Evolutionary conservation across 1,140 invertebrate genomes (phyloP).

Genomic region (Saxidomus purpurata): DNA sequence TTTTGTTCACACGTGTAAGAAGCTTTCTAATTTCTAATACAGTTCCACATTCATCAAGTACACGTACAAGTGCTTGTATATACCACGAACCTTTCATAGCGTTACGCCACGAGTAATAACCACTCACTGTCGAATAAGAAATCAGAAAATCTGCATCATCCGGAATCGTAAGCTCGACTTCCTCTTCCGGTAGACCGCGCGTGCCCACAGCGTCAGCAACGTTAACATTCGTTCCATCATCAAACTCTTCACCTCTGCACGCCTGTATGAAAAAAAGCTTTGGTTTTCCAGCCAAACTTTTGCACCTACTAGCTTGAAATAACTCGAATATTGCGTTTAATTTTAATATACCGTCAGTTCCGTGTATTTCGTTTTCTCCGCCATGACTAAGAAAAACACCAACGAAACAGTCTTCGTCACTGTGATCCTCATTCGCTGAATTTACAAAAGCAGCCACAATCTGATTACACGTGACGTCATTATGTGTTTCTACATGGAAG

Average conservation of each 20-base stretch:
- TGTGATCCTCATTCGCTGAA: constrained; percentile 57
- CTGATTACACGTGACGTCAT: constrained; percentile 48
- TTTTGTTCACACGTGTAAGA: constrained; percentile 35
- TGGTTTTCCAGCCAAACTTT: constrained; percentile 74
- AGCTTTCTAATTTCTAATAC: constrained; percentile 22
- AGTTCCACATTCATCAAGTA: constrained; percentile 52
- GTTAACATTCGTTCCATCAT: constrained; percentile 39
- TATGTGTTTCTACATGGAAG: constrained; percentile 16
- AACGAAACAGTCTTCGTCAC: constrained; percentile 68
- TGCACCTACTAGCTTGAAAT: constrained; percentile 76
- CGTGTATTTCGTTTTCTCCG: constrained; percentile 71
- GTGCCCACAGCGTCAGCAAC: not conserved
- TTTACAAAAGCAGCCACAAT: constrained; percentile 29
- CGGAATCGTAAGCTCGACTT: constrained; percentile 60
- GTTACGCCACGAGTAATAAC: constrained; percentile 72
- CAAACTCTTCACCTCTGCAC: constrained; percentile 75
- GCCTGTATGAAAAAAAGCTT: constrained; percentile 83
- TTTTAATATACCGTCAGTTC: constrained; percentile 71
- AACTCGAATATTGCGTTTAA: constrained; percentile 73
- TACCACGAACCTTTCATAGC: constrained; percentile 73
- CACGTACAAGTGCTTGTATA: constrained; percentile 62
- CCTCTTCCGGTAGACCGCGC: not conserved
- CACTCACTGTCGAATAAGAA: constrained; percentile 72
- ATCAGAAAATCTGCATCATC: constrained; percentile 76
- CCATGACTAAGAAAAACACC: constrained; percentile 78